Evolutionary conservation across 2,888 invertebrate genomes (phyloP), one percentile per base, ranked within the genome.

Genomic region (Lamellibrachia satsuma): DNA sequence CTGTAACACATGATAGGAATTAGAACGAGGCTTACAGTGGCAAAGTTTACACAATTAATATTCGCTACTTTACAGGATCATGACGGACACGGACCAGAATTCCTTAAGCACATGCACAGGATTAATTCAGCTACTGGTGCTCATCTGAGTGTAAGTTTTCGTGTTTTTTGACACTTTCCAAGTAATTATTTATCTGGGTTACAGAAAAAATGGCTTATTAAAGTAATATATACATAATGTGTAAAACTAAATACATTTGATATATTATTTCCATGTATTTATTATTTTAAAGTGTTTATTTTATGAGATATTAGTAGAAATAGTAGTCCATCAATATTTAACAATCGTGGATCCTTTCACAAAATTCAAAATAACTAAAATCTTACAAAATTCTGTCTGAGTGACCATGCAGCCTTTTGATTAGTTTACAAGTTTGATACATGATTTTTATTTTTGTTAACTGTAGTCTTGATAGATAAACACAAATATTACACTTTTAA

Each of bases 21-120:
- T 39, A 39, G 39, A 39, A 39, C 39, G 39, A 39, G 39, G 1
- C 39, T 39, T 39, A 39, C 39, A 39, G 39, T 39, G 39, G 39
- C 39, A 39, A 39, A 39, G 39, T 39, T 39, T 39, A 39, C 39
- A 39, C 39, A 39, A 39, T 39, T 39, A 39, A 39, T 39, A 39
- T 39, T 39, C 39, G 0, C 39, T 39, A 39, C 39, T 94, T 52
- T 94, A 22, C 97, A 97, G 95, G 99, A 99, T 95, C 97, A 98
- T 95, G 98, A 99, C 96, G 99, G 98, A 0, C 99, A 99, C 96
- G 99, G 99, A 0, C 98, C 99, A 0, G 98, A 98, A 95, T 99
- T 99, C 96, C 97, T 98, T 94, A 97, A 98, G 93, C 99, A 99
- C 95, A 99, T 99, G 99, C 96, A 98, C 94, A 97, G 98, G 93